Evolutionary conservation across 2,113 vertebrate genomes (phyloP), one percentile per base, ranked within the genome.

Genomic region (Colaptes auratus): DNA sequence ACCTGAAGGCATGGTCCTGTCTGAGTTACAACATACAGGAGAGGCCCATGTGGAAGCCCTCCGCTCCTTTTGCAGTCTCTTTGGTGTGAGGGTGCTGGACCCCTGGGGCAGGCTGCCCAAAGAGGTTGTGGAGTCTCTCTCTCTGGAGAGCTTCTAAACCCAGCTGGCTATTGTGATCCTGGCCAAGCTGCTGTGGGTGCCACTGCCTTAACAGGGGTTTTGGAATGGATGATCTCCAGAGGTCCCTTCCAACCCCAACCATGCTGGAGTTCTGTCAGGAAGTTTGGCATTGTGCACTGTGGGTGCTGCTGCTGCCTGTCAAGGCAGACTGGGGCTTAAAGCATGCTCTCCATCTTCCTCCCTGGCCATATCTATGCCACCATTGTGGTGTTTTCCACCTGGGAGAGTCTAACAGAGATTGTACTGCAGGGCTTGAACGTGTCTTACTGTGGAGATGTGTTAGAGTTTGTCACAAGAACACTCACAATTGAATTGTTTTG

Each of bases 351-450:
- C 12, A 31, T 64, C 20, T 6, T 36, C 31, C 15, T 35, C 55
- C 39, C 42, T 3, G 1, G 25, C 42, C 3, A 3, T 14, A 19
- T 50, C 12, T 20, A 0, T 24, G 12, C 46, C 18, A 0, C 0
- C 1, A 1, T 1, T 6, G 25, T 2, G 24, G 9, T 27, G 3
- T 52, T 93, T 87, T 72, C 74, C 50, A 24, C 17, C 31, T 28
- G 35, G 58, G 55, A 75, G 39, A 44, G 19, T 6, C 23, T 2
- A 1, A 4, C 15, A 77, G 60, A 15, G 27, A 35, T 46, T 24
- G 17, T 8, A 21, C 35, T 42, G 7, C 12, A 46, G 31, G 15
- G 30, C 36, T 61, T 28, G 33, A 23, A 2, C 1, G 10, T 0
- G 0, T 4, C 11, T n/a, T 19, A 19, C 8, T 7, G 81, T 12